Evolutionary conservation across 2,888 invertebrate species (phyloP).

Genomic region (Leptogaster cylindrica): DNA sequence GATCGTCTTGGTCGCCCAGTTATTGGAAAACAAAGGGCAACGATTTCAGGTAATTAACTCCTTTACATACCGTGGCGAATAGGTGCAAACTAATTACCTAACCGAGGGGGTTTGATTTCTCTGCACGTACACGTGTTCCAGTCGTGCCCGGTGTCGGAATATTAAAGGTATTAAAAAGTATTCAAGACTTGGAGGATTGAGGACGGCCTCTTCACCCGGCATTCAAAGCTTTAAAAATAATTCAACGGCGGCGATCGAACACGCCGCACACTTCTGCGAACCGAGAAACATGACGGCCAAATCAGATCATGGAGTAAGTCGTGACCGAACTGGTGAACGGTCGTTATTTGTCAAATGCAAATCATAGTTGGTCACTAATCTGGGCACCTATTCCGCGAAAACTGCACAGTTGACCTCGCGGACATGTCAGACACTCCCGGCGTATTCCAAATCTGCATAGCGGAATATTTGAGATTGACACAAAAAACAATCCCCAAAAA

Average conservation of each 20-base stretch:
- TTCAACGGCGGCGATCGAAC: not conserved
- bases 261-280: not conserved
- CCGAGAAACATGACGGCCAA: conserved; percentile 21
- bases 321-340: conserved; percentile 23
- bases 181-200: not conserved
- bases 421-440: not conserved
- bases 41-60: conserved; percentile 36
- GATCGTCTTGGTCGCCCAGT: conserved; percentile 1
- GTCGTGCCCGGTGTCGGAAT: not conserved
- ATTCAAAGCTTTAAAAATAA: not conserved
- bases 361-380: conserved; percentile 3
- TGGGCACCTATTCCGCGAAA: not conserved
- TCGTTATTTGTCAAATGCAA: conserved; percentile 33
- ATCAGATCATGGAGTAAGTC: conserved; percentile 32
- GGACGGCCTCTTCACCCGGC: conserved; percentile 1
- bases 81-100: conserved; percentile 40
- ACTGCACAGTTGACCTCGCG: not conserved
- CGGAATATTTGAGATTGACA: conserved; percentile 2
- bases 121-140: conserved; percentile 29
- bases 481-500: too few species aligned
- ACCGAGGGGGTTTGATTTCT: conserved; percentile 1
- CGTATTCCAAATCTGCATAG: too few species aligned
- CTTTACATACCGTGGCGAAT: conserved; percentile 21
- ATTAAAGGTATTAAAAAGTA: not conserved
- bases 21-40: conserved; percentile 26